Percentiles rank a stretch among this genome's conserved stretches.
Evolutionary conservation across 1,140 invertebrate species (phyloP).

Genomic region (Eriosoma lanigerum): DNA sequence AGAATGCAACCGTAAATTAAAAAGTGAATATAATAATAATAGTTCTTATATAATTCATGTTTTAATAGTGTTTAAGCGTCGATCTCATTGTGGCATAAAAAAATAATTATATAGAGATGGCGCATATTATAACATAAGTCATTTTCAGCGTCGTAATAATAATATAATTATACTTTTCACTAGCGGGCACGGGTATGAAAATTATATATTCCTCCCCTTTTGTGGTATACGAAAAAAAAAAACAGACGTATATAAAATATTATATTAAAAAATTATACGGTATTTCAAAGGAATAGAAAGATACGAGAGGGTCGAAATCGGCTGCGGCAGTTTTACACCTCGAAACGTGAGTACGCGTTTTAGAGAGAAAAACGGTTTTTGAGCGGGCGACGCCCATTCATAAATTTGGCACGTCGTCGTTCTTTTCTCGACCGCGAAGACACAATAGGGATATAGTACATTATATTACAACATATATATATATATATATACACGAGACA

Average conservation of each 20-base stretch:
- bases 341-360: slow-evolving; percentile 18
- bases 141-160: neutral
- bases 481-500: neutral
- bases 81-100: neutral
- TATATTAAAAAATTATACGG: slow-evolving; percentile 47
- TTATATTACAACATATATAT: neutral
- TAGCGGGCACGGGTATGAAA: neutral
- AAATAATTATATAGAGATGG: neutral
- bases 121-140: neutral
- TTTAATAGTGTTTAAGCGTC: no score
- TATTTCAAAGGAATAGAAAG: neutral
- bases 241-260: neutral
- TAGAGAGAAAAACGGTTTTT: slow-evolving; percentile 18
- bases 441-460: neutral
- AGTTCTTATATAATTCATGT: no score
- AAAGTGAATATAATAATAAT: no score
- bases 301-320: slow-evolving; percentile 1
- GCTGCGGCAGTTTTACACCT: slow-evolving; percentile 14
- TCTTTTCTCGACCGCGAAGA: slow-evolving; percentile 22
- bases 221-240: neutral
- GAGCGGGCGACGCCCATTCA: slow-evolving; percentile 27
- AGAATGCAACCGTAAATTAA: neutral
- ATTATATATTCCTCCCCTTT: neutral
- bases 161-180: slow-evolving; percentile 8
- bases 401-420: slow-evolving; percentile 35